Conservation (phyloP, 2,888 invertebrate genomes). For the Dryocosmus kuriphilus region DNA sequence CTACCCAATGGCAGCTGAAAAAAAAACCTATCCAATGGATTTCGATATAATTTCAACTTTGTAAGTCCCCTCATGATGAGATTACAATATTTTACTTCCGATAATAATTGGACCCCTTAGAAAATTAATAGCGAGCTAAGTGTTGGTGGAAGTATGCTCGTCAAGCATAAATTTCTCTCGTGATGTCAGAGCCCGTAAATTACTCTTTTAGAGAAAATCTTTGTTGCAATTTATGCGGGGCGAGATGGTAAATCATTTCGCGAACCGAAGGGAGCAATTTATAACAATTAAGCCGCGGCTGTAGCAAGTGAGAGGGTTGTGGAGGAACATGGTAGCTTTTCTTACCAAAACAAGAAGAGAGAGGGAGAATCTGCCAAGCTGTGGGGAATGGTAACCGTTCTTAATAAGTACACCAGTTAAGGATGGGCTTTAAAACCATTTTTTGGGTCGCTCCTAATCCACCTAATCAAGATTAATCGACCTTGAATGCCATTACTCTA, state of each 20-base stretch:
- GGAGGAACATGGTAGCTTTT: slow-evolving; percentile 26
- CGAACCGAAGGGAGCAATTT: slow-evolving; percentile 74
- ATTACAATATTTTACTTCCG: too few species aligned
- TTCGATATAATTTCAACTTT: too few species aligned
- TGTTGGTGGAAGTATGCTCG: slow-evolving; percentile 53
- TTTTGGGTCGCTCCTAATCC: neutral
- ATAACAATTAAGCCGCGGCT: slow-evolving; percentile 73
- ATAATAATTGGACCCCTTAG: too few species aligned
- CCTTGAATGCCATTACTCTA: neutral
- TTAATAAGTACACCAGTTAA: slow-evolving; percentile 18
- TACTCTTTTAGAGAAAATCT: slow-evolving; percentile 75
- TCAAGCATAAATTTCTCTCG: slow-evolving; percentile 63
- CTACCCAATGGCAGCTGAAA: too few species aligned
- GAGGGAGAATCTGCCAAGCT: neutral
- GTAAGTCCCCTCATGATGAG: too few species aligned
- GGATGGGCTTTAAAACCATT: neutral
- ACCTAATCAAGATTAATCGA: neutral
- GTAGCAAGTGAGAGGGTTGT: slow-evolving; percentile 24
- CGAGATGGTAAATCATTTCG: slow-evolving; percentile 73
- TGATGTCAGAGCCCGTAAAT: slow-evolving; percentile 70
- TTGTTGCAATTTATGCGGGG: slow-evolving; percentile 74
- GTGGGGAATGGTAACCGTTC: neutral
- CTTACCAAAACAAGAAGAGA: slow-evolving; percentile 22
- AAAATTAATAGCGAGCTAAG: slow-evolving; percentile 46
- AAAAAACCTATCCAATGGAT: too few species aligned